phyloP scores from a whole-genome alignment of 2,113 vertebrate genomes.

The Kryptolebias marmoratus region DNA sequence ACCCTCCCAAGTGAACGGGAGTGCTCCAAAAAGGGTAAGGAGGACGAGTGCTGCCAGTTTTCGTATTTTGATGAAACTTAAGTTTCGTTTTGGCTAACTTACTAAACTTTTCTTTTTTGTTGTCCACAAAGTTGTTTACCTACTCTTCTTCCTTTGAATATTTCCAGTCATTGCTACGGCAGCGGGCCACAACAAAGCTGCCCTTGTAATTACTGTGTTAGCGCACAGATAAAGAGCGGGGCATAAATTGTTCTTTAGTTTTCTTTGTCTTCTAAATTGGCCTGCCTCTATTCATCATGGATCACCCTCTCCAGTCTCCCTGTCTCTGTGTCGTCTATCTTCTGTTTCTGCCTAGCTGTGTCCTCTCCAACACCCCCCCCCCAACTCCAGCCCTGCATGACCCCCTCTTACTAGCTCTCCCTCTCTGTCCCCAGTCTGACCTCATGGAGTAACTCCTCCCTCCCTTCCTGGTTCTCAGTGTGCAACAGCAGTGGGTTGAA shows the following conservation, averaged over 20 bases:
- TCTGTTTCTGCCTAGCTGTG: conserved; percentile 45
- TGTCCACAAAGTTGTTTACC: not conserved
- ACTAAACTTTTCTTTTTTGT: not conserved
- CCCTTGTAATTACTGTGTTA: conserved; percentile 54
- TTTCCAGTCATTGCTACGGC: conserved; percentile 10
- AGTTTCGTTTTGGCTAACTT: conserved; percentile 1
- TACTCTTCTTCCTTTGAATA: conserved; percentile 12
- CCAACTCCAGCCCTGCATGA: conserved; percentile 21
- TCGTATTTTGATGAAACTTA: conserved; percentile 11
- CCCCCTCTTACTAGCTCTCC: conserved; percentile 48
- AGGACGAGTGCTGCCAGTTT: not conserved
- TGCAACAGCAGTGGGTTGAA: conserved; percentile 36
- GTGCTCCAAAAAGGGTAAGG: conserved; percentile 77
- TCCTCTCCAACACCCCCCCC: conserved; percentile 45
- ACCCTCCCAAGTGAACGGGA: conserved; percentile 76
- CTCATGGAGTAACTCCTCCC: conserved; percentile 59
- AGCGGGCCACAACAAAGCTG: conserved; percentile 24
- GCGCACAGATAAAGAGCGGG: conserved; percentile 52
- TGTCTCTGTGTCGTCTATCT: conserved; percentile 50
- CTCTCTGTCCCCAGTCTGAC: conserved; percentile 72
- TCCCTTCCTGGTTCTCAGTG: conserved; percentile 1
- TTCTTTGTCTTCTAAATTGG: conserved; percentile 66
- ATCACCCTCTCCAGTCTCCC: conserved; percentile 34
- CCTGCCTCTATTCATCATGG: conserved; percentile 62
- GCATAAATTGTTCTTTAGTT: conserved; percentile 71